Evolutionary conservation across 2,113 vertebrate genomes (phyloP).

Genomic region (Gymnobelideus leadbeateri): DNA sequence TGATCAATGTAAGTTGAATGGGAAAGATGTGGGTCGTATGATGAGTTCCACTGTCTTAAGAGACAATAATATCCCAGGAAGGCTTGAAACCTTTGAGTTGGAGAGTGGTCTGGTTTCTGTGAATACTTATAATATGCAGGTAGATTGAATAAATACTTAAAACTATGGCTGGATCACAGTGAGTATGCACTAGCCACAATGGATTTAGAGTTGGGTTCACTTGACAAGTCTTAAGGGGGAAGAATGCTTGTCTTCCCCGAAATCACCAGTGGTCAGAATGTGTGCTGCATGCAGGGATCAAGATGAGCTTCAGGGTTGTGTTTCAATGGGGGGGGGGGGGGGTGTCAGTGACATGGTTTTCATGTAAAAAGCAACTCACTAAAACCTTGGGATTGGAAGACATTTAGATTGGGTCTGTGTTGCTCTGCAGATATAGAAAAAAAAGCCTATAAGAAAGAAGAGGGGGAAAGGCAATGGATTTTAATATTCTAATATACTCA

Average conservation of each 20-base stretch:
- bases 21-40: not conserved
- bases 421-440: constrained; percentile 46
- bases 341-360: constrained; percentile 72
- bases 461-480: constrained; percentile 67
- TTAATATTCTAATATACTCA: constrained; percentile 68
- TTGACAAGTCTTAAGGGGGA: constrained; percentile 50
- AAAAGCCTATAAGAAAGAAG: constrained; percentile 1
- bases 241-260: not conserved
- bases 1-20: not conserved
- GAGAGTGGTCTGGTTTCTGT: constrained; percentile 55
- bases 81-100: constrained; percentile 66
- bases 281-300: constrained; percentile 58
- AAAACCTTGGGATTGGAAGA: constrained; percentile 26
- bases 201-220: constrained; percentile 45
- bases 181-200: constrained; percentile 17
- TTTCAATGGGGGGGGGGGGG: constrained; percentile 56
- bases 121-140: constrained; percentile 44
- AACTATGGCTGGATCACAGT: not conserved
- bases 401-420: not conserved
- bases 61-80: constrained; percentile 45
- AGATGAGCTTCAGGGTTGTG: constrained; percentile 47
- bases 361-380: constrained; percentile 61
- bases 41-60: not conserved
- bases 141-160: constrained; percentile 61
- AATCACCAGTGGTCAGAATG: constrained; percentile 47